These are phyloP conservation scores for Andrena bicolor DNA, from an alignment of 2,888 invertebrate genomes.

Conservation along the genomic window DNA sequence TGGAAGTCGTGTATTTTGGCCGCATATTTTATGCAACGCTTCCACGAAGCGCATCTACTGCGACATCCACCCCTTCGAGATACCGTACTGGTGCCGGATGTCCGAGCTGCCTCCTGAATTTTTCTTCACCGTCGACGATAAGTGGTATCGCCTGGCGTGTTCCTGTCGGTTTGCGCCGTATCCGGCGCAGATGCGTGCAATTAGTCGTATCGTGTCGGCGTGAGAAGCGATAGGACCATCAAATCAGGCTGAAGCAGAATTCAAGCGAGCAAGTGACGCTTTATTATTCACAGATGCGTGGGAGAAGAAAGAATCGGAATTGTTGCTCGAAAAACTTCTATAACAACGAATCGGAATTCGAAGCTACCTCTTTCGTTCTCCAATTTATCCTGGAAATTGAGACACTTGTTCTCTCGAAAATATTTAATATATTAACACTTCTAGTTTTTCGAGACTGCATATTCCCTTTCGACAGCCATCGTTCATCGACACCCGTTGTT, in stretches of 20 bases:
- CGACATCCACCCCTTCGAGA: slow-evolving; percentile 11
- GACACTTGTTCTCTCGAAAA: no score
- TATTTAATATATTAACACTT: no score
- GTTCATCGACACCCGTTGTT: no score
- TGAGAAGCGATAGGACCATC: neutral
- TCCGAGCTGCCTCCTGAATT: slow-evolving; percentile 2
- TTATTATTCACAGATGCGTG: no score
- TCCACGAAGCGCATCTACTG: neutral
- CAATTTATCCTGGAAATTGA: no score
- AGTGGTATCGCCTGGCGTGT: slow-evolving; percentile 22
- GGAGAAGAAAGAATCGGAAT: no score
- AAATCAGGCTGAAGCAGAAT: neutral
- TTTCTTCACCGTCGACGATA: slow-evolving; percentile 39
- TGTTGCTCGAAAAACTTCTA: no score
- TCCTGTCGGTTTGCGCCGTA: slow-evolving; percentile 41
- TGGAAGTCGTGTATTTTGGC: neutral
- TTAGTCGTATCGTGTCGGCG: neutral
- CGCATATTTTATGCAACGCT: neutral
- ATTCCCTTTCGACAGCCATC: no score
- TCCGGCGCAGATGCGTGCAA: slow-evolving; percentile 24
- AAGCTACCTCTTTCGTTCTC: no score
- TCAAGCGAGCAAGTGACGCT: neutral
- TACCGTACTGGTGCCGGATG: slow-evolving; percentile 37
- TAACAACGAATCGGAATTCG: no score
- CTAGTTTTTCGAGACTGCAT: no score